Base-by-base conservation (phyloP, 2,113 vertebrate genomes). In the Ammodytes marinus region DNA sequence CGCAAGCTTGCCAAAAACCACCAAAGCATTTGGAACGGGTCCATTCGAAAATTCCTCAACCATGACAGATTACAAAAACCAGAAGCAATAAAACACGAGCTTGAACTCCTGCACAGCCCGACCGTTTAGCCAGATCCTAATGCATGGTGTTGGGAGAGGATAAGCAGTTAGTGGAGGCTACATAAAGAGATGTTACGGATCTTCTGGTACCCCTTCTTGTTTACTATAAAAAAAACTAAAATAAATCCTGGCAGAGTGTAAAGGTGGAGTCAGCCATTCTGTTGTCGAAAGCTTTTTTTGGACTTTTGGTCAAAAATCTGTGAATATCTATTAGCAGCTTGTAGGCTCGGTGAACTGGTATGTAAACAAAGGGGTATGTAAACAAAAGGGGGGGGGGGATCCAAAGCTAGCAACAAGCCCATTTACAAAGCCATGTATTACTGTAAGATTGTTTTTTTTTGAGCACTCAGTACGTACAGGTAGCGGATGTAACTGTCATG, bases 11-110 rank as follows among this genome's bases (percentile, higher is more conserved):
- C 79, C 85, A 90, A 92, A 77, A 92, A 77, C 40, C 58, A 42
- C 88, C 63, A 84, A 27, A 27, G 72, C 50, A 69, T 14, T 6
- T 89, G 88, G 86, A 90, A 82, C 52, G 0, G n/a, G 59, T 86
- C 85, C 87, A 89, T 87, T 60, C 60, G 27, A 61, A 72, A 85
- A 82, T 79, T 82, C 83, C 83, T 89, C 42, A 53, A 75, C 85
- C 53, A 27, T 84, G 84, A 90, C 73, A 70, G 61, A 92, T 90
- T 69, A 91, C 42, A 85, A 80, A 27, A 87, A 86, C 67, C 47
- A 17, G 37, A 81, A 66, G 74, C 63, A 68, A 79, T 85, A 81
- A 86, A 89, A 73, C 35, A 49, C n/a, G 66, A 15, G 68, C 61
- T 69, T 72, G 68, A 27, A 47, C 67, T 43, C 70, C 71, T n/a